A percentile compares a stretch with the other conserved stretches of the same genome.
Conservation (phyloP, 2,797 vertebrate species). For the Cichlasoma orientale region DNA sequence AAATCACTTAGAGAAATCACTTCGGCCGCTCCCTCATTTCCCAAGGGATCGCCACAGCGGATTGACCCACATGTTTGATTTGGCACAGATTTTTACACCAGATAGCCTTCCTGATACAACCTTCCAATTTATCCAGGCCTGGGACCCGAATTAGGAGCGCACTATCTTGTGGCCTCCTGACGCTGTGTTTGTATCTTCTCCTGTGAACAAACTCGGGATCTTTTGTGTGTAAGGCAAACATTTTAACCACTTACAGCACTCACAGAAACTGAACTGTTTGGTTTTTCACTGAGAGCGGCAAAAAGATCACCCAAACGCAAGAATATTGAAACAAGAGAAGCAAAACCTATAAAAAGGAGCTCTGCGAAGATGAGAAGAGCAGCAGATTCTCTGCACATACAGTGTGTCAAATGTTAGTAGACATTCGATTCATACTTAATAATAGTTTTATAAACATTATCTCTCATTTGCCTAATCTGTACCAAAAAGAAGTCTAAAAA, state of each 20-base stretch:
- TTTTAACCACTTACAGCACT: neutral
- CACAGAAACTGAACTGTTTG: neutral
- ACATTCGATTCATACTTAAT: neutral
- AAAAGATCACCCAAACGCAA: neutral
- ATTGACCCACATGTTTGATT: no score
- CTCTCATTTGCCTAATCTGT: neutral
- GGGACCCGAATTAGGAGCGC: no score
- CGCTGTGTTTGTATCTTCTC: no score
- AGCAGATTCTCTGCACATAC: neutral
- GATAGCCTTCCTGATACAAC: no score
- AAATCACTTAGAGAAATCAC: no score
- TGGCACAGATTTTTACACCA: no score
- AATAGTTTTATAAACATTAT: neutral
- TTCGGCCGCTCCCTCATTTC: no score
- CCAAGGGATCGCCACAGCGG: no score
- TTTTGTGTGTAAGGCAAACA: no score
- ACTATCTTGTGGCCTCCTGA: no score
- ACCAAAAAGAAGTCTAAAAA: neutral
- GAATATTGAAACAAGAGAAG: neutral
- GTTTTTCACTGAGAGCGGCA: neutral
- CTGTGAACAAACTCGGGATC: no score
- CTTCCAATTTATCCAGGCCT: no score
- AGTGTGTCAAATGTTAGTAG: neutral
- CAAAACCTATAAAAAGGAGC: neutral
- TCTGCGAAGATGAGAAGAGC: neutral